Base-by-base conservation (phyloP, 64 coral and sea anemone genomes). In the Montipora capricornis region DNA sequence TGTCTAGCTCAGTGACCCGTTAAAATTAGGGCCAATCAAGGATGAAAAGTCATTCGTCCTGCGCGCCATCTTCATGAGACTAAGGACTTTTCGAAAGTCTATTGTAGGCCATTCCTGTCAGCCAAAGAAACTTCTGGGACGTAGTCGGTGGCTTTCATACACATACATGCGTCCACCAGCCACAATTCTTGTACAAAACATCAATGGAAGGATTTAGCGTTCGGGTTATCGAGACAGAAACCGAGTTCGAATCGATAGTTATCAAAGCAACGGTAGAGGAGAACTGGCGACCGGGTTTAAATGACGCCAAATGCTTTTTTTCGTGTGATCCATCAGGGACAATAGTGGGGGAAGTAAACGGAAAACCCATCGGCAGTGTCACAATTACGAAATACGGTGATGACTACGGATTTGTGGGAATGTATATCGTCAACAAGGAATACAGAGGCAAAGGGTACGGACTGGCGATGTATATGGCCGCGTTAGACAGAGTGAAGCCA, bases 231-330 rank as follows among this genome's bases (percentile, higher is more conserved):
- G 59, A 45, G 26, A 84, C 81, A 46, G 60, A 66, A 84, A 44
- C 3, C 3, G 81, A 84, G 60, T 45, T 84, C 10, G 29, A 84
- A 84, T 45, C 9, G 5, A 8, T 84, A 11, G 59, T 47, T 46
- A 66, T 68, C 6, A 68, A 47, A 16, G 13, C 57, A 16, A 84
- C 80, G 67, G 77, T 12, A 17, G 50, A 90, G 15, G 89, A 90
- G 14, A 19, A 80, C 3, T 90, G 75, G 75, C 66, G 58, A 19
- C 89, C 89, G 47, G 89, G 58, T 78, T 64, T 79, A 47, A 50
- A 80, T 70, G 89, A 90, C 44, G 67, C 79, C 53, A 44, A 81
- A 70, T 90, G 76, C 26, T 90, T 44, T 26, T 17, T 90, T 48
- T 61, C 89, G 20, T 70, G 10, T 50, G 76, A 80, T 70, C 77